Evolutionary conservation across 2,113 vertebrate genomes (phyloP).

Genomic region (Hyla sarda): DNA sequence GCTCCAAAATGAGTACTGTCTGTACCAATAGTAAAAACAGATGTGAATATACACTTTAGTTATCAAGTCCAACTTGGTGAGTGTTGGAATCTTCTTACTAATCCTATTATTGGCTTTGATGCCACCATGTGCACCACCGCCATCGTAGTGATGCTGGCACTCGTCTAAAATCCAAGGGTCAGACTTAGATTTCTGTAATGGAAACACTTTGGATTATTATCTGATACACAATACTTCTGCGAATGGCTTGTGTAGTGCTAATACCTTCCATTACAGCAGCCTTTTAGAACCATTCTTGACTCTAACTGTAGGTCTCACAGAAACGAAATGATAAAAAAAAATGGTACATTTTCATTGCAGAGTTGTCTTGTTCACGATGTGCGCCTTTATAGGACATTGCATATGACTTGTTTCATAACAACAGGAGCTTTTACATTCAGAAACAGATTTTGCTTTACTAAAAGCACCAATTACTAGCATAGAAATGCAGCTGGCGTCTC

Average conservation of each 20-base stretch:
- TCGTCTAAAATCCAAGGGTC: no score
- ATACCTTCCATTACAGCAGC: neutral
- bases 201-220: no score
- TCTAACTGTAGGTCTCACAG: neutral
- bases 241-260: neutral
- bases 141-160: no score
- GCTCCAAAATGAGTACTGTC: no score
- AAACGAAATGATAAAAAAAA: constrained; percentile 5
- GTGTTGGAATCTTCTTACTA: no score
- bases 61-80: no score
- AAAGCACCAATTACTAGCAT: constrained; percentile 11
- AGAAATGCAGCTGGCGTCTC: neutral
- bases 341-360: neutral
- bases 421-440: constrained; percentile 12
- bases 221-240: neutral
- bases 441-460: constrained; percentile 7
- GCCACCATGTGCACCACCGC: no score
- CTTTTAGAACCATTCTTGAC: neutral
- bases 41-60: no score
- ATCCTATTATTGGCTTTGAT: no score
- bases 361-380: neutral
- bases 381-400: neutral
- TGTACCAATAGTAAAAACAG: no score
- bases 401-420: neutral
- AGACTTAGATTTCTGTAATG: no score